Base-by-base conservation (phyloP, 1,140 invertebrate genomes). In the Lethrus apterus region DNA sequence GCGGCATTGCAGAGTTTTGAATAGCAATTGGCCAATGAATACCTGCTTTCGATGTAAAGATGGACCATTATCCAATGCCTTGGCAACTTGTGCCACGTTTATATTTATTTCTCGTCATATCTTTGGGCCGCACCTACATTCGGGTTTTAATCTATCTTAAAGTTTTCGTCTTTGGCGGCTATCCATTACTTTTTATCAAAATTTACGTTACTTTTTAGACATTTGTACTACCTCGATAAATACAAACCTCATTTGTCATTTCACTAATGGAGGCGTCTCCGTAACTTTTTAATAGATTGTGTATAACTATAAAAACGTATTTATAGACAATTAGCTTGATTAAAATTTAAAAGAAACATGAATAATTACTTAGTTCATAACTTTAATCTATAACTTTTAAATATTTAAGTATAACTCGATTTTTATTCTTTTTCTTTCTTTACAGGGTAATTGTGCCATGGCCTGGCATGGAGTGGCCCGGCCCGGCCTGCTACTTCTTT, bases 401-500 rank as follows among this genome's bases (percentile, higher is more conserved):
- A 36, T 36, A 36, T 36, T 36, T 21, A 21, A 36, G 23, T 42
- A 7, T 34, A n/a, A 7, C 14, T 42, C 9, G 23, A 2, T 45
- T 45, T 32, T 35, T 34, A 34, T 18, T 33, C 18, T 34, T 43
- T 29, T 34, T 38, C 40, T 31, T 15, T 26, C 41, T 20, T 54
- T 55, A 18, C 46, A 55, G 50, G 50, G 53, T 49, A 46, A 48
- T 31, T 32, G 53, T 52, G 53, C 50, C 53, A 55, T 55, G 53
- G 53, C 50, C 53, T 41, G 49, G 46, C 42, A 44, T 52, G 50
- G 53, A 52, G 50, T 46, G 49, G 50, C 50, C 44, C 46, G 42
- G 49, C 53, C 45, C 43, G 50, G 53, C 50, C 53, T 55, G 43
- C 44, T 55, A 29, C 49, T 55, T 21, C 44, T 55, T 34, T 51